Evolutionary conservation across 2,888 invertebrate species (phyloP).

Genomic region (Melanostoma mellinum): DNA sequence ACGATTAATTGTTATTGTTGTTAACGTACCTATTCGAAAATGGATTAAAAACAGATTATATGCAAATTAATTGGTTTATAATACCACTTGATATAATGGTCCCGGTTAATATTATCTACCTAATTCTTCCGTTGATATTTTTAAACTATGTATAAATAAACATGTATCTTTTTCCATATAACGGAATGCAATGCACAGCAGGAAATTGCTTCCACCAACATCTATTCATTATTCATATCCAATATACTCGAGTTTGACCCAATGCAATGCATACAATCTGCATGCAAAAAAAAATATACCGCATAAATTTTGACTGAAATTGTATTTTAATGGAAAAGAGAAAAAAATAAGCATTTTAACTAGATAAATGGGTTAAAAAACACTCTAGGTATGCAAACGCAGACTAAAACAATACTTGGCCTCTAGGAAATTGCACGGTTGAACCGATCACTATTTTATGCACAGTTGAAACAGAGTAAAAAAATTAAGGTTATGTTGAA

Average conservation of each 20-base stretch:
- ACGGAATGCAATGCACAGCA: background rate
- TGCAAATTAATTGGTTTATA: conserved; percentile 41
- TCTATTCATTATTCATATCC: conserved; percentile 30
- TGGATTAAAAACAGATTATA: conserved; percentile 47
- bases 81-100: conserved; percentile 53
- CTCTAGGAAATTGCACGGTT: conserved; percentile 25
- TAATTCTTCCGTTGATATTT: conserved; percentile 42
- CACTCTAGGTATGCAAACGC: conserved; percentile 34
- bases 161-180: background rate
- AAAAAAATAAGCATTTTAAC: conserved; percentile 23
- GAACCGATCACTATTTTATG: conserved; percentile 25
- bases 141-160: conserved; percentile 24
- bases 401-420: conserved; percentile 22
- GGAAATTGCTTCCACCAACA: conserved; percentile 18
- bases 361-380: conserved; percentile 56
- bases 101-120: conserved; percentile 39
- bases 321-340: conserved; percentile 58
- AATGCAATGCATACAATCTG: conserved; percentile 13
- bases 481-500: conserved; percentile 23
- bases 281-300: background rate
- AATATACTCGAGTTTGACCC: conserved; percentile 27
- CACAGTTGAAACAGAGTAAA: conserved; percentile 21
- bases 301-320: conserved; percentile 63
- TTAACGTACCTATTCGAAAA: conserved; percentile 23
- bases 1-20: conserved; percentile 17